Conservation (phyloP, 2,888 invertebrate species). For the Bombyx huttoni region DNA sequence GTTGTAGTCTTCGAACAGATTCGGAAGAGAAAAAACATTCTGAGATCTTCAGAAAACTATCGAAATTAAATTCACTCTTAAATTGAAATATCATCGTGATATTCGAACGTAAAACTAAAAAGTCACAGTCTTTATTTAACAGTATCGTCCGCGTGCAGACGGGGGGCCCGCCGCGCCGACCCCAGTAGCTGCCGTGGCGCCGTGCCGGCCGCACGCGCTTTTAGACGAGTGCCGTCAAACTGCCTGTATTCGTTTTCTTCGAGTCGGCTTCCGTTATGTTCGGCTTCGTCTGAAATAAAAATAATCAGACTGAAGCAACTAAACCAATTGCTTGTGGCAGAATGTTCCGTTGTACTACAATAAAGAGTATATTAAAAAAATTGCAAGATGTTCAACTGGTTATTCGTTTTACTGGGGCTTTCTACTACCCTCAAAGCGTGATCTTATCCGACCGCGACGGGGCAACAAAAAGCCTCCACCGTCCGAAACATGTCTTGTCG, state of each 20-base stretch:
- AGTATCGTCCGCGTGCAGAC: no score
- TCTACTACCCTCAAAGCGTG: no score
- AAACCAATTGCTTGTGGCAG: no score
- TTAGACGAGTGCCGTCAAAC: conserved; percentile 58
- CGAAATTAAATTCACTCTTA: conserved; percentile 38
- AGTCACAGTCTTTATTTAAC: conserved; percentile 46
- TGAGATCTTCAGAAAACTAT: conserved; percentile 66
- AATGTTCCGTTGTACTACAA: no score
- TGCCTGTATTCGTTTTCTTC: conserved; percentile 47
- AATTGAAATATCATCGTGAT: conserved; percentile 31
- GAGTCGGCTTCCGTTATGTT: conserved; percentile 27
- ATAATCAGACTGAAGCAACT: neutral
- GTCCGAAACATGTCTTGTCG: no score
- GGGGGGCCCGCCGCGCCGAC: no score
- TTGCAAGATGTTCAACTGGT: no score
- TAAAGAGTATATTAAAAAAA: no score
- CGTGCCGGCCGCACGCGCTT: conserved; percentile 4
- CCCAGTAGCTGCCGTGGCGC: conserved; percentile 12
- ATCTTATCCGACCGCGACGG: no score
- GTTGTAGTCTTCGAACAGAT: conserved; percentile 18
- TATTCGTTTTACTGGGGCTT: no score
- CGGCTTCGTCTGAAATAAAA: conserved; percentile 32
- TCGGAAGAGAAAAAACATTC: conserved; percentile 32
- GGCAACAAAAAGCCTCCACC: no score
- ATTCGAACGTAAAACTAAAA: conserved; percentile 15